Conservation (phyloP, 2,888 invertebrate species). For the Amitus sp. region DNA sequence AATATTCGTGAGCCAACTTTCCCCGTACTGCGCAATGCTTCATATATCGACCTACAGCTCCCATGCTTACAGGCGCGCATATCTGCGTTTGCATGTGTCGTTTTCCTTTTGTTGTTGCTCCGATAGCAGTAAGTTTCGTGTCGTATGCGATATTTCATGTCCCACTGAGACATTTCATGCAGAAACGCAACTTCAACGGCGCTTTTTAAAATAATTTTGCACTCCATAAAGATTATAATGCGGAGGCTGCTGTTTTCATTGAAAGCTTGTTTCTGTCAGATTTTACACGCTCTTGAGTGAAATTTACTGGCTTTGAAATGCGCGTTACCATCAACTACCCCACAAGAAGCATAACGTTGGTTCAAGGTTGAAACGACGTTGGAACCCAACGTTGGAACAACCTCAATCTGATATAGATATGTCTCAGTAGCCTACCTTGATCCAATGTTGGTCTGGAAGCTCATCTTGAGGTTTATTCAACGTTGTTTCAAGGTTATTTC, state of each 20-base stretch:
- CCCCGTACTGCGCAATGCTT: conserved; percentile 50
- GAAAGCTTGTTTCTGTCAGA: neutral
- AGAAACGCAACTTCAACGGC: neutral
- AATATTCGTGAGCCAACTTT: conserved; percentile 47
- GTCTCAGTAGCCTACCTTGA: too few species aligned
- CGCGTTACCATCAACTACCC: neutral
- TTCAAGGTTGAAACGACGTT: too few species aligned
- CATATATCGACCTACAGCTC: conserved; percentile 51
- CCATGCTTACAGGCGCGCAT: conserved; percentile 57
- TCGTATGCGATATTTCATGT: neutral
- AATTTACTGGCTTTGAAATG: neutral
- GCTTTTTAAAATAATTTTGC: neutral
- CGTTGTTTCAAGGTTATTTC: too few species aligned
- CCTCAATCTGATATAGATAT: too few species aligned
- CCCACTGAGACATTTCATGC: neutral
- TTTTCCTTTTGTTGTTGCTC: neutral
- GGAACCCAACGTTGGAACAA: too few species aligned
- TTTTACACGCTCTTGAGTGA: too few species aligned
- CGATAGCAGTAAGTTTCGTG: neutral
- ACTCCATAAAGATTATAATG: too few species aligned
- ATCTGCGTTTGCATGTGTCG: conserved; percentile 40
- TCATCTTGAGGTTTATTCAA: too few species aligned
- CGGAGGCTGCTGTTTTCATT: neutral
- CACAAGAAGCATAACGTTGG: too few species aligned
- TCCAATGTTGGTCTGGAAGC: too few species aligned